phyloP scores from a whole-genome alignment of 2,113 vertebrate species.

The Xenus cinereus region DNA sequence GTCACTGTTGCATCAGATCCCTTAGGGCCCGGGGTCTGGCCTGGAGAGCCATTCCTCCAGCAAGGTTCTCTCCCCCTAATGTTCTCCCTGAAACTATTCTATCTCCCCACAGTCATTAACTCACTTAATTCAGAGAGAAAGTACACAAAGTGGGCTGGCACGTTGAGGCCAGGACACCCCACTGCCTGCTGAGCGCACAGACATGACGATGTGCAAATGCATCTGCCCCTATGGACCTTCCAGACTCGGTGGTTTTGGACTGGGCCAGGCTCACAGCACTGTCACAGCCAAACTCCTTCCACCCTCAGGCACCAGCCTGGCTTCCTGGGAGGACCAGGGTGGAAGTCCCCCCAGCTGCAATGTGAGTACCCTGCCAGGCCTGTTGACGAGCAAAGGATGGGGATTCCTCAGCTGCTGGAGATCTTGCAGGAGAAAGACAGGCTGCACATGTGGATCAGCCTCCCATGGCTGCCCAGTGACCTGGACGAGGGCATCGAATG shows the following conservation, averaged over 20 bases:
- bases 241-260: background rate
- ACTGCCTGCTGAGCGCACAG: background rate
- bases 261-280: background rate
- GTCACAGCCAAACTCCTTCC: background rate
- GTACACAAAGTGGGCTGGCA: background rate
- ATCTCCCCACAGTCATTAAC: background rate
- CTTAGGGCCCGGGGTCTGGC: background rate
- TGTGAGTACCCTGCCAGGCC: background rate
- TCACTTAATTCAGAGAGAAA: background rate
- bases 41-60: background rate
- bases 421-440: background rate
- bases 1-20: background rate
- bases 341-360: background rate
- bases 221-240: no score
- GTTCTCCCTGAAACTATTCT: background rate
- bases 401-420: background rate
- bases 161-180: background rate
- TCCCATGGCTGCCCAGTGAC: background rate
- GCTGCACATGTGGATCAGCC: background rate
- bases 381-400: background rate
- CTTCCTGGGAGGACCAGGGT: background rate
- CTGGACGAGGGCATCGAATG: background rate
- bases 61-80: background rate
- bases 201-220: rapidly evolving
- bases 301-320: background rate